A percentile compares a stretch with the other conserved stretches of the same genome.
Conservation (phyloP, 2,888 invertebrate species). For the Mesorhabditis belari region DNA sequence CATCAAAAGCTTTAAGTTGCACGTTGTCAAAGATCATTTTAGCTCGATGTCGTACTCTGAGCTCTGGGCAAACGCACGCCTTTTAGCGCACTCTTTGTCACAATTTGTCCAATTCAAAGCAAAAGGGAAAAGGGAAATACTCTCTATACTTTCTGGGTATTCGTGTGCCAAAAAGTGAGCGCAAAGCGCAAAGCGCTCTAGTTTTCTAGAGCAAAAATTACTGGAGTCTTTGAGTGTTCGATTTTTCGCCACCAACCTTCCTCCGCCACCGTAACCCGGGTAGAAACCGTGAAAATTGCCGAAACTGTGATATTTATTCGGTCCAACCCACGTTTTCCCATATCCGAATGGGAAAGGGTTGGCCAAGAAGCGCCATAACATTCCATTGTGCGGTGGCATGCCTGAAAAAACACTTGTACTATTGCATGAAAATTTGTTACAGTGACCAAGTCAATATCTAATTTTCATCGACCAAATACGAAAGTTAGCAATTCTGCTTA, state of each 20-base stretch:
- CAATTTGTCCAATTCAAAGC: too few relatives aligned
- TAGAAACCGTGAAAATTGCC: conserved; percentile 10
- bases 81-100: too few relatives aligned
- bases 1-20: too few relatives aligned
- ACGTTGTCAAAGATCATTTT: not conserved
- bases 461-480: not conserved
- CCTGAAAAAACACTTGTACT: conserved; percentile 11
- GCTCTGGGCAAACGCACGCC: too few relatives aligned
- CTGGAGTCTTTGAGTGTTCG: too few relatives aligned
- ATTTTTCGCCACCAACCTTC: too few relatives aligned
- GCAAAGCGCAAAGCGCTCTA: too few relatives aligned
- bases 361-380: conserved; percentile 35
- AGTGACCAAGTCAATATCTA: not conserved
- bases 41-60: too few relatives aligned
- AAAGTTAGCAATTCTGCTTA: not conserved
- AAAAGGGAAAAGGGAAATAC: too few relatives aligned
- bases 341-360: conserved; percentile 32
- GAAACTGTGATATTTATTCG: conserved; percentile 38
- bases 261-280: conserved; percentile 23
- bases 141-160: too few relatives aligned
- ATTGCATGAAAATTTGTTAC: not conserved
- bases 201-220: too few relatives aligned
- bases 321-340: conserved; percentile 27
- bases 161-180: too few relatives aligned
- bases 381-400: conserved; percentile 38